Percentiles rank a stretch among this genome's conserved stretches.
phyloP scores from a whole-genome alignment of 2,113 vertebrate species.

The Pterocles orientalis region DNA sequence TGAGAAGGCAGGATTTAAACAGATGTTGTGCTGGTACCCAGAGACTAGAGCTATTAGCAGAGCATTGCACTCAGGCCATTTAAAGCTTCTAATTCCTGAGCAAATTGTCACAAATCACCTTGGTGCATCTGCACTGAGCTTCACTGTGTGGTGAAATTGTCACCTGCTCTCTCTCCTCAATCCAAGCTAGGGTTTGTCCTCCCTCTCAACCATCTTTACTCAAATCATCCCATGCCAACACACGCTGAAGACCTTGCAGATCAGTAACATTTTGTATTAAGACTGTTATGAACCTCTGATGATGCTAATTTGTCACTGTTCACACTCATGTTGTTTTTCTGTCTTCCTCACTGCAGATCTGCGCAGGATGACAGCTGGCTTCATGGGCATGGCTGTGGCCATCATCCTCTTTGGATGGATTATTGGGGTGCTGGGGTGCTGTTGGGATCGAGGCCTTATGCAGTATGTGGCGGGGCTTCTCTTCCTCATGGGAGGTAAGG shows the following conservation, averaged over 20 bases:
- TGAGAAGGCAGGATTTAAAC: neutral
- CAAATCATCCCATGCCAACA: neutral
- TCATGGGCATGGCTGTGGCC: slow-evolving; percentile 99
- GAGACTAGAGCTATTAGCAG: neutral
- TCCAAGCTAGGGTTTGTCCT: neutral
- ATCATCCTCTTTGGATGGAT: slow-evolving; percentile 98
- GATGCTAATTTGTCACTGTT: neutral
- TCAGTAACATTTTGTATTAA: neutral
- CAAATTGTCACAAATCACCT: neutral
- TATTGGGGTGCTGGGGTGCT: slow-evolving; percentile 94
- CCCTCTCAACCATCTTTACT: neutral
- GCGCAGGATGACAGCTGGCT: slow-evolving; percentile 96
- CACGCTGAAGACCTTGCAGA: neutral
- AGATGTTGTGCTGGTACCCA: neutral
- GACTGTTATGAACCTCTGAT: neutral
- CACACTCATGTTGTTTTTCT: neutral
- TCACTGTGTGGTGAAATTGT: neutral
- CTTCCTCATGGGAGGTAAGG: slow-evolving; percentile 99
- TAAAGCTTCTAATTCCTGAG: neutral
- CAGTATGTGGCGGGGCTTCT: slow-evolving; percentile 98
- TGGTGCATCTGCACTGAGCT: neutral
- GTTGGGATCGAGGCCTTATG: slow-evolving; percentile 98
- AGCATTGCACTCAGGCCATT: neutral
- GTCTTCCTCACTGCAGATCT: slow-evolving; percentile 79
- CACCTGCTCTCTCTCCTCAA: neutral